phyloP scores from a whole-genome alignment of 2,888 invertebrate species.

The Mactromeris polynyma region DNA sequence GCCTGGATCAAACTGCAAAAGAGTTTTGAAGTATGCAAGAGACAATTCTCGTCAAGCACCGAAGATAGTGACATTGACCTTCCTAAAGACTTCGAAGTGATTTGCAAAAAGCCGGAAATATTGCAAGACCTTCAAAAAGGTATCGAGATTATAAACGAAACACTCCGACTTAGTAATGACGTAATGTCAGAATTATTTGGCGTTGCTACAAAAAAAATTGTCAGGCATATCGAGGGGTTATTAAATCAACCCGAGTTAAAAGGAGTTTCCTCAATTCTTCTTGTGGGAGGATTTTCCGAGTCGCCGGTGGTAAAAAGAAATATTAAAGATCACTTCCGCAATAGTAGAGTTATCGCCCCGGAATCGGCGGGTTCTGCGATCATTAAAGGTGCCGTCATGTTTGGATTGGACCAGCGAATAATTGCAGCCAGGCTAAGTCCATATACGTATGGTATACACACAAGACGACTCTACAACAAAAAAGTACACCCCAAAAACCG shows the following conservation, averaged over 20 bases:
- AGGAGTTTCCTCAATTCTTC: constrained; percentile 43
- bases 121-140: neutral
- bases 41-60: neutral
- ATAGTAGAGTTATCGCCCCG: constrained; percentile 50
- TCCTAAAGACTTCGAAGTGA: neutral
- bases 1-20: constrained; percentile 57
- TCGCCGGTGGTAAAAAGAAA: constrained; percentile 52
- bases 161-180: constrained; percentile 38
- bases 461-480: constrained; percentile 45
- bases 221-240: constrained; percentile 37
- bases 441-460: constrained; percentile 66
- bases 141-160: constrained; percentile 1
- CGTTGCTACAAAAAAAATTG: constrained; percentile 44
- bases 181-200: constrained; percentile 45
- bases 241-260: constrained; percentile 29
- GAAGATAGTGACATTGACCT: neutral
- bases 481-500: constrained; percentile 27
- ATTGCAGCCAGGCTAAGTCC: constrained; percentile 63
- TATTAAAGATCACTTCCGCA: constrained; percentile 45
- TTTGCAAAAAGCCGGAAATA: neutral
- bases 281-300: constrained; percentile 71
- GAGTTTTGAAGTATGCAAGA: constrained; percentile 56
- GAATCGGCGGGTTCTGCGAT: constrained; percentile 52
- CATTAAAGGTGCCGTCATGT: constrained; percentile 67
- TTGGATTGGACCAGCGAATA: constrained; percentile 52